Percentiles rank a stretch among this genome's conserved stretches.
These are phyloP conservation scores for Aurelia sp. DNA, from an alignment of 30 jellyfish, hydroid and myxozoan species.

Conservation along the genomic window DNA sequence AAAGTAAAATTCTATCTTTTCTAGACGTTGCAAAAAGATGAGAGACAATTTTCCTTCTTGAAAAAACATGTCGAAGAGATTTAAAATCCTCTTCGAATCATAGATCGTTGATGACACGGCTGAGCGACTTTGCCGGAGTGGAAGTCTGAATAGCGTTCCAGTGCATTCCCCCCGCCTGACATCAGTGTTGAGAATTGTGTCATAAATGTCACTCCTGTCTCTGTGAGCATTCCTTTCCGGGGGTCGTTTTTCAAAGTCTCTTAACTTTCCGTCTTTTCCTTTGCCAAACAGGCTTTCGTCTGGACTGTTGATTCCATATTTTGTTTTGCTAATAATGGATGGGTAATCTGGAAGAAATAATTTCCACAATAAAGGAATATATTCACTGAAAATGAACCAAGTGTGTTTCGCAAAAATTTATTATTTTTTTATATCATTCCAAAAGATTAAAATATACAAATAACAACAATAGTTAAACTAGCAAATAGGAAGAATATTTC, in stretches of 20 bases:
- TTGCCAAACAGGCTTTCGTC: slow-evolving; percentile 9
- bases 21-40: slow-evolving; percentile 34
- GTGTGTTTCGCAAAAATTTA: too few relatives aligned
- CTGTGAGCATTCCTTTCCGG: background rate
- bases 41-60: slow-evolving; percentile 52
- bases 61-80: slow-evolving; percentile 35
- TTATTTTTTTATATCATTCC: too few relatives aligned
- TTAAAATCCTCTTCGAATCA: background rate
- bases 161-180: background rate
- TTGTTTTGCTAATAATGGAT: slow-evolving; percentile 15
- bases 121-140: slow-evolving; percentile 53
- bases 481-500: too few relatives aligned
- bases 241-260: background rate
- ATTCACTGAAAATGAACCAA: too few relatives aligned
- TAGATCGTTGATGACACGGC: slow-evolving; percentile 39
- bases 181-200: background rate
- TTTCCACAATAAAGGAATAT: too few relatives aligned
- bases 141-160: slow-evolving; percentile 66
- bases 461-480: too few relatives aligned
- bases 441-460: too few relatives aligned
- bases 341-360: too few relatives aligned
- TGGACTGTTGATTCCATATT: slow-evolving; percentile 41
- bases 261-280: background rate
- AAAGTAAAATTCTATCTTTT: slow-evolving; percentile 29
- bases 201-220: background rate